Percentiles rank a stretch among this genome's conserved stretches.
Conservation (phyloP, 2,888 invertebrate species). For the Drymonia ruficornis region DNA sequence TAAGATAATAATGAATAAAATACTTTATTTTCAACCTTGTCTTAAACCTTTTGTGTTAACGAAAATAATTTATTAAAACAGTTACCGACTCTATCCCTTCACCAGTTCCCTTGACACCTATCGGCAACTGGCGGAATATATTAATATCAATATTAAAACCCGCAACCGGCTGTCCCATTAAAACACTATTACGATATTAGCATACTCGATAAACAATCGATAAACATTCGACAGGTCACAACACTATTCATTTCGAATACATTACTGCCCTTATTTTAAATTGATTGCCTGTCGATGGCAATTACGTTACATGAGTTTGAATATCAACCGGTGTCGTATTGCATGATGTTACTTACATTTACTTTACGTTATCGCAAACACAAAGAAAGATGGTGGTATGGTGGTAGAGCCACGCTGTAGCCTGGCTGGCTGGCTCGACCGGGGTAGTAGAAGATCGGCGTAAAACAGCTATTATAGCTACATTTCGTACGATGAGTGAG, state of each 20-base stretch:
- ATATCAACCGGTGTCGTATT: neutral
- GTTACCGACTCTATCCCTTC: slow-evolving; percentile 30
- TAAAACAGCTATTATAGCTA: too few relatives aligned
- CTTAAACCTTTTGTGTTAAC: too few relatives aligned
- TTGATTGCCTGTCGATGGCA: slow-evolving; percentile 37
- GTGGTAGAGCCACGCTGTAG: too few relatives aligned
- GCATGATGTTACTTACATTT: neutral
- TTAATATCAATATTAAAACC: slow-evolving; percentile 64
- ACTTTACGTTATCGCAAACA: too few relatives aligned
- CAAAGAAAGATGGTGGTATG: too few relatives aligned
- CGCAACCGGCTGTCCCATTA: slow-evolving; percentile 70
- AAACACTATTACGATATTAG: slow-evolving; percentile 75
- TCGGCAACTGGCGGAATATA: slow-evolving; percentile 50
- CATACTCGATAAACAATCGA: slow-evolving; percentile 75
- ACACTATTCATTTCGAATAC: slow-evolving; percentile 54
- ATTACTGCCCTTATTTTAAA: slow-evolving; percentile 33
- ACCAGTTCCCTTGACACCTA: slow-evolving; percentile 47
- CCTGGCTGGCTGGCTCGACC: too few relatives aligned
- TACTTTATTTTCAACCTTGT: too few relatives aligned
- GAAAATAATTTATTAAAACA: too few relatives aligned
- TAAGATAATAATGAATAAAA: too few relatives aligned
- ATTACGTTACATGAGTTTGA: slow-evolving; percentile 24
- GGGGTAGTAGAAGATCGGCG: too few relatives aligned
- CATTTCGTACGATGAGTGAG: too few relatives aligned
- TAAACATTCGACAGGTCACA: slow-evolving; percentile 59